Evolutionary conservation across 2,113 vertebrate genomes (phyloP).

Genomic region (Leucosticte australis): DNA sequence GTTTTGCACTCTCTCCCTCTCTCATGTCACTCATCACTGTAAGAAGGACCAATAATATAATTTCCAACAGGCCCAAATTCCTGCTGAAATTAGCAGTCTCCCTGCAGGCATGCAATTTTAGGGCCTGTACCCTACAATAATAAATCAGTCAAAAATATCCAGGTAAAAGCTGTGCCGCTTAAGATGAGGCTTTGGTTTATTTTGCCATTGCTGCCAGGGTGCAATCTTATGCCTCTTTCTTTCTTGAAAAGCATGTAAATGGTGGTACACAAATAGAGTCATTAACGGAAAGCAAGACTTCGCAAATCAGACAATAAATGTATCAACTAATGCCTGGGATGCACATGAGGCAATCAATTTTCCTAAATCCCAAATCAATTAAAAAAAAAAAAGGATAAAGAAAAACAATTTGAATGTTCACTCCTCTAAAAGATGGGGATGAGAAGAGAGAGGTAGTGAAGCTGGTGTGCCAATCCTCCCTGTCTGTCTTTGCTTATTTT

Average conservation of each 20-base stretch:
- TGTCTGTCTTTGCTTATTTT: not conserved
- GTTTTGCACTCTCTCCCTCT: not conserved
- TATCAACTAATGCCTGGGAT: slow-evolving; percentile 56
- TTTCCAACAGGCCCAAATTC: not conserved
- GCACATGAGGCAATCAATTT: slow-evolving; percentile 47
- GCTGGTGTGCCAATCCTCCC: not conserved
- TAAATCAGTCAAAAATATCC: not conserved
- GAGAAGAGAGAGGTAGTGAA: not conserved
- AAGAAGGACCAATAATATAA: not conserved
- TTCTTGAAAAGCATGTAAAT: slow-evolving; percentile 20
- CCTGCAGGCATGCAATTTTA: not conserved
- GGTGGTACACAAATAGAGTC: slow-evolving; percentile 15
- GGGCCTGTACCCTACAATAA: not conserved
- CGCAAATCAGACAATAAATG: not conserved
- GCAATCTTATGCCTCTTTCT: not conserved
- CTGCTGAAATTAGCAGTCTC: not conserved
- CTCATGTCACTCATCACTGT: not conserved
- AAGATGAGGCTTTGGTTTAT: not conserved
- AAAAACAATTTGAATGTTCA: slow-evolving; percentile 2
- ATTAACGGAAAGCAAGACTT: slow-evolving; percentile 42
- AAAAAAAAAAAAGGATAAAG: not conserved
- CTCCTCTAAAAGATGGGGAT: not conserved
- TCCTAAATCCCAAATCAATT: slow-evolving; percentile 59
- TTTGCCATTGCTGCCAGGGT: not conserved
- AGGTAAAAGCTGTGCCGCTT: not conserved